phyloP scores from a whole-genome alignment of 2,113 vertebrate species.

The Macroglossus sobrinus region DNA sequence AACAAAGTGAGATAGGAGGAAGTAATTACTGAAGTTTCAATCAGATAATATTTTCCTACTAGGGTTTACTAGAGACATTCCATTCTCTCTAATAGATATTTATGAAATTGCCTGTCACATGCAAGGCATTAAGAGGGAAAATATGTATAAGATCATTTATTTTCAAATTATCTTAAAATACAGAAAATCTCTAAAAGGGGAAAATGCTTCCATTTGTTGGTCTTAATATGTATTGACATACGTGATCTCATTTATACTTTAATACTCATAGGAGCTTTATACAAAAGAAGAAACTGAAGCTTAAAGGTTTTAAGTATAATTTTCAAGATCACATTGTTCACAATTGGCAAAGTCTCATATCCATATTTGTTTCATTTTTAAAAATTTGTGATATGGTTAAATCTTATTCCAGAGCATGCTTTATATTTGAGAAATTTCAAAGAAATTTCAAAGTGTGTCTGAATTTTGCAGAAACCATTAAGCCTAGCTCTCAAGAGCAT shows the following conservation, averaged over 20 bases:
- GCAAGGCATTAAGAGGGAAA: not conserved
- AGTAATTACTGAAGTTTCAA: not conserved
- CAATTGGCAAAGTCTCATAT: not conserved
- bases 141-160: not conserved
- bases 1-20: not conserved
- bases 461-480: not conserved
- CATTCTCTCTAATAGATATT: not conserved
- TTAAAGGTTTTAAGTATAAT: not conserved
- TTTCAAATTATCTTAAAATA: conserved; percentile 35
- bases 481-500: not conserved
- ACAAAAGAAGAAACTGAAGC: not conserved
- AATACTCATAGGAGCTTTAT: not conserved
- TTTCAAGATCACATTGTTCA: not conserved
- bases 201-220: not conserved
- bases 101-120: not conserved
- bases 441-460: not conserved
- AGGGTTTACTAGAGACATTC: not conserved
- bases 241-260: not conserved
- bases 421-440: conserved; percentile 1
- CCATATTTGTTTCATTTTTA: not conserved
- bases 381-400: not conserved
- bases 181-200: not conserved
- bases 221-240: not conserved
- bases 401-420: not conserved
- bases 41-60: not conserved